Evolutionary conservation across 2,888 invertebrate genomes (phyloP).

Genomic region (Deilephila porcellus): DNA sequence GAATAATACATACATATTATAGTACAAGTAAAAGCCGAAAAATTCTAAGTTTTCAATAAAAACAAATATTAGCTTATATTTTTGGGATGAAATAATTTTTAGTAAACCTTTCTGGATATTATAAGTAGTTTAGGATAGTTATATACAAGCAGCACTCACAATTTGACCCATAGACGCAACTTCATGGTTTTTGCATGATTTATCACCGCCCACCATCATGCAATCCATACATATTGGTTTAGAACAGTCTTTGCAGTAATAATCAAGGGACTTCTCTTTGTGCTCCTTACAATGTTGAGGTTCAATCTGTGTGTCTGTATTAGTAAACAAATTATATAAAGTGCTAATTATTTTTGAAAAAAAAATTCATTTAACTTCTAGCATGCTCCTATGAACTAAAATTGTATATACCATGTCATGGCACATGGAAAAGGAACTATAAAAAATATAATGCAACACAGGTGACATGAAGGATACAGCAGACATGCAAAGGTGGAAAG

Average conservation of each 20-base stretch:
- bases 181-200: conserved; percentile 75
- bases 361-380: background rate
- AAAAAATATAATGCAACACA: too few species aligned
- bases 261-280: conserved; percentile 65
- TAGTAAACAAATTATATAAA: background rate
- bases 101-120: too few species aligned
- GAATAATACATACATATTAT: too few species aligned
- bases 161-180: conserved; percentile 68
- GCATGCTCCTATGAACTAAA: too few species aligned
- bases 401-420: too few species aligned
- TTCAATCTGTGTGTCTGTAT: conserved; percentile 48
- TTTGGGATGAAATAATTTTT: too few species aligned
- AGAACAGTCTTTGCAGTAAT: conserved; percentile 72
- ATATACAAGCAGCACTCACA: conserved; percentile 53
- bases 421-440: too few species aligned
- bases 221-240: conserved; percentile 77
- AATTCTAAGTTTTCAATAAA: background rate
- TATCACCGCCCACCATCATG: conserved; percentile 72
- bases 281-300: conserved; percentile 63
- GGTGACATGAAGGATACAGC: too few species aligned
- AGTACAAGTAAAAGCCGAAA: too few species aligned
- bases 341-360: background rate
- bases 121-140: too few species aligned
- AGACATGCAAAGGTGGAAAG: too few species aligned
- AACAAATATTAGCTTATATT: background rate